Percentiles rank a stretch among this genome's conserved stretches.
Evolutionary conservation across 2,888 invertebrate genomes (phyloP).

Genomic region (Portevinia maculata): DNA sequence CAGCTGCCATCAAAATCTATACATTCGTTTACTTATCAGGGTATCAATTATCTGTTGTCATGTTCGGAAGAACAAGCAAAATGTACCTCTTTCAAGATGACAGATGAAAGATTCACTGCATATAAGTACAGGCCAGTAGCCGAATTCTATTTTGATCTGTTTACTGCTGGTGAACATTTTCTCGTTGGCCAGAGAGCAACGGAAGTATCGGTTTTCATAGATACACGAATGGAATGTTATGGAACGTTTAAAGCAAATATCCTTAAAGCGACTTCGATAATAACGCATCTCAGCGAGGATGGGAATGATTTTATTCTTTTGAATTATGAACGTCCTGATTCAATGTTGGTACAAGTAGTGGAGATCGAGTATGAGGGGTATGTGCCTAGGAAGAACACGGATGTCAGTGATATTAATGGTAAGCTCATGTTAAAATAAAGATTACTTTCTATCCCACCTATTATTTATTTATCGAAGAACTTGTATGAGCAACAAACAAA

Average conservation of each 20-base stretch:
- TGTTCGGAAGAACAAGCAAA: constrained; percentile 74
- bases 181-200: constrained; percentile 77
- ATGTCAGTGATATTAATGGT: constrained; percentile 72
- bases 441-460: no score
- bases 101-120: constrained; percentile 77
- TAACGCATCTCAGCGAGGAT: constrained; percentile 75
- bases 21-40: constrained; percentile 76
- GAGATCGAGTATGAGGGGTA: constrained; percentile 76
- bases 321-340: constrained; percentile 72
- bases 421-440: neutral
- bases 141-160: constrained; percentile 77
- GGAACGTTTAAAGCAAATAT: constrained; percentile 77
- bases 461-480: no score
- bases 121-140: constrained; percentile 76
- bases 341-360: constrained; percentile 77
- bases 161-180: constrained; percentile 76
- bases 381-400: neutral
- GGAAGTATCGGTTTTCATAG: constrained; percentile 78
- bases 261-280: constrained; percentile 75
- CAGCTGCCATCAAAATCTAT: constrained; percentile 73
- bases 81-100: constrained; percentile 78
- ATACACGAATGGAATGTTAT: constrained; percentile 79
- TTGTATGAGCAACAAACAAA: neutral
- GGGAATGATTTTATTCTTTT: constrained; percentile 78
- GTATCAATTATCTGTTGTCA: constrained; percentile 78